Percentiles rank a stretch among this genome's conserved stretches.
phyloP scores from a whole-genome alignment of 2,888 invertebrate genomes.

The Tryphoninae sp. region DNA sequence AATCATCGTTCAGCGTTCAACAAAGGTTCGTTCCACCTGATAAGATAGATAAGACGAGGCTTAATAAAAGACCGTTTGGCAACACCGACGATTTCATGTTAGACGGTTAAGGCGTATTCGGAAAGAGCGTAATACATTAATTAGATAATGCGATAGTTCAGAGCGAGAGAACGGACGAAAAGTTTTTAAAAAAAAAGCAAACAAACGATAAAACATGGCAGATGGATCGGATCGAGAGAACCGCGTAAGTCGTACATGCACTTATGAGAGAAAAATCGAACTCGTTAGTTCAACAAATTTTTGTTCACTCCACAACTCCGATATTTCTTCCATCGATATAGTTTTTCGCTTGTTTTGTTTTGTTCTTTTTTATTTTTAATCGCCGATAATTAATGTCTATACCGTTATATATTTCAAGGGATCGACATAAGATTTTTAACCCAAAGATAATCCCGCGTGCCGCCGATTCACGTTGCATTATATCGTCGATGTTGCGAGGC shows the following conservation, averaged over 20 bases:
- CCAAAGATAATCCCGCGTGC: slow-evolving; percentile 57
- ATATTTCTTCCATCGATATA: not conserved
- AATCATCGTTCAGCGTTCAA: slow-evolving; percentile 55
- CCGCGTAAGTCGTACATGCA: slow-evolving; percentile 21
- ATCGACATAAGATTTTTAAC: slow-evolving; percentile 53
- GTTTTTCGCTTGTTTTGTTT: not conserved
- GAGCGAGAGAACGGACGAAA: slow-evolving; percentile 4
- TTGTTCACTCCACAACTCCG: slow-evolving; percentile 26
- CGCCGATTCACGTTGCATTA: slow-evolving; percentile 14
- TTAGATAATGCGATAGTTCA: slow-evolving; percentile 8
- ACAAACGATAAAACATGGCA: not conserved
- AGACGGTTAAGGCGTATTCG: slow-evolving; percentile 43
- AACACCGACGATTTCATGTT: slow-evolving; percentile 47
- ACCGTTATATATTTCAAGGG: slow-evolving; percentile 22
- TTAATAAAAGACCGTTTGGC: slow-evolving; percentile 18
- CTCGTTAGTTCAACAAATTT: slow-evolving; percentile 43
- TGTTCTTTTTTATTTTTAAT: slow-evolving; percentile 7
- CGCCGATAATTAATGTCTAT: not conserved
- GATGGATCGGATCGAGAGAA: slow-evolving; percentile 42
- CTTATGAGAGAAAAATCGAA: slow-evolving; percentile 37
- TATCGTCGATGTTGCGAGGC: not conserved
- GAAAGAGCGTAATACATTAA: slow-evolving; percentile 9
- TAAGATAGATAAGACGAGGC: slow-evolving; percentile 32
- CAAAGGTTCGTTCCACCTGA: slow-evolving; percentile 58
- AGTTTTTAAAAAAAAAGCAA: not conserved